Base-by-base conservation (phyloP, 1,140 invertebrate genomes). In the Diuraphis noxia region DNA sequence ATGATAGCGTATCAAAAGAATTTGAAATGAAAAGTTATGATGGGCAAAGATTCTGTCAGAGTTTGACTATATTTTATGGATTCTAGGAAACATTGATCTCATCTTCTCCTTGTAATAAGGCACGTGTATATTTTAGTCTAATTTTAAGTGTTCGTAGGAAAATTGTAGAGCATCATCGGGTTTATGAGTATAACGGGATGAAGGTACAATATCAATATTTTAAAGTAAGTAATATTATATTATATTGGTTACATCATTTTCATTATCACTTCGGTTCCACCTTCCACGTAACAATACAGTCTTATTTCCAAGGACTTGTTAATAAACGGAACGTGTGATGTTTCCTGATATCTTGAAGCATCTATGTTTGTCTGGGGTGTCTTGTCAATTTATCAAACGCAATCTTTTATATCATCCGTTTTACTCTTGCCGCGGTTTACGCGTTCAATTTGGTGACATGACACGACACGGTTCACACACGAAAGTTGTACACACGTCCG, bases 1-100 rank as follows among this genome's bases (percentile, higher is more conserved):
- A 63, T 30, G 30, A 63, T 30, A 30, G 9, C 56, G 9, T n/a
- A 13, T 63, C 56, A 13, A 13, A 72, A 72, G 56, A 72, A n/a
- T n/a, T 72, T n/a, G n/a, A 72, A n/a, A 72, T 72, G 56, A 72
- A n/a, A 72, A 72, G 56, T 72, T 72, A 72, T 72, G 56, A 63
- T 9, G 52, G 25, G 25, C 52, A 8, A 52, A 63, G 30, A 30
- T 17, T 63, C 4, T 17, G 30, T 4, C 17, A 1, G 13, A 17
- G n/a, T 4, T 63, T 10, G 13, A 63, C 56, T 5, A 63, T 52
- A 46, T 21, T 21, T 7, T 17, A n/a, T 63, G 30, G 30, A 6
- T 72, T 72, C 30, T n/a, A 13, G 30, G n/a, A 72, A 72, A 72
- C 13, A n/a, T 34, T n/a, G 30, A n/a, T n/a, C 56, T 13, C 10